Evolutionary conservation across 2,888 invertebrate species (phyloP), one percentile per base, ranked within the genome.

Genomic region (Halictus ligatus): DNA sequence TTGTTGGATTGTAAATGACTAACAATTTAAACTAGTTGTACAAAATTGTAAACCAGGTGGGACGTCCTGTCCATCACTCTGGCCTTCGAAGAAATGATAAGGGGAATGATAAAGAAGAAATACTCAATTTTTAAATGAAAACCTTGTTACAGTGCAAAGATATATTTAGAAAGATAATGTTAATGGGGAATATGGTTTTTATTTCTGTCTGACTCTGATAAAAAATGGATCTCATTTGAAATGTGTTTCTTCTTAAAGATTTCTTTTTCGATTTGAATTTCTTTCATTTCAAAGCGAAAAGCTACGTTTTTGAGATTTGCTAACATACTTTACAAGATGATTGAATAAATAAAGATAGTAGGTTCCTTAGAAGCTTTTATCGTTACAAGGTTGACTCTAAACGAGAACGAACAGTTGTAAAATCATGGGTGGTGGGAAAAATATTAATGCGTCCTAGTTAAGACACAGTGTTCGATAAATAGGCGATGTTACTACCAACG

Each of bases 381-480:
- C 69, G 35, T 54, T 69, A 71, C 71, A 46, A 58, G 74, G 35
- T 35, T 15, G 12, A 21, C 4, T 2, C 10, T 29, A 29, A 85
- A 86, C 72, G 85, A 40, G 85, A 80, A 18, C 78, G 67, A 79
- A 76, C 64, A 75, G 6, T 58, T 58, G 75, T 35, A 25, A 74
- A 78, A 50, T 75, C 54, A 40, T 74, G 48, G 25, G 43, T 2
- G 12, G 50, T 54, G 64, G 75, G 21, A 72, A 64, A 76, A 74
- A 46, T 72, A 84, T 54, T 50, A 75, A 46, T 48, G 64, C 13
- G 54, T n/a, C 76, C 73, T n/a, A 69, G 54, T 80, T 80, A 25
- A 21, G 48, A 21, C 60, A 74, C 69, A 18, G 46, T 67, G 35
- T 29, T 40, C 25, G 35, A 40, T 85, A 81, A 81, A 73, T 78